A percentile compares a stretch with the other conserved stretches of the same genome.
Evolutionary conservation across 2,797 vertebrate species (phyloP).

Genomic region (Lagocephalus sceleratus): DNA sequence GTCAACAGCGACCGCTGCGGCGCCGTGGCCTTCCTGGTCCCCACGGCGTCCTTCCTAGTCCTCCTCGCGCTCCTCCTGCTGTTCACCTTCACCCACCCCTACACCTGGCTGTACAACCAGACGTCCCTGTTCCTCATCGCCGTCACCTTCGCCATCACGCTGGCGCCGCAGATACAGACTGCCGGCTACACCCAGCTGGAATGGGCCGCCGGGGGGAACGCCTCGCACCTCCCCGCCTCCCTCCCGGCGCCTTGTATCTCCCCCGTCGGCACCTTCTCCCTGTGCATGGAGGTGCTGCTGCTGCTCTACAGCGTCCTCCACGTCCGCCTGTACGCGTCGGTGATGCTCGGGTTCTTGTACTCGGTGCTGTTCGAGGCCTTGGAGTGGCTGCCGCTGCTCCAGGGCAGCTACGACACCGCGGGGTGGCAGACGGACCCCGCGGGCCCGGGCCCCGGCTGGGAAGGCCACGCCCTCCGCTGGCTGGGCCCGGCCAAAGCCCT

Average conservation of each 20-base stretch:
- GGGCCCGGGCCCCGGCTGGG: constrained; percentile 30
- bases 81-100: constrained; percentile 89
- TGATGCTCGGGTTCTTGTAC: constrained; percentile 87
- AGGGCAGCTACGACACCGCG: constrained; percentile 33
- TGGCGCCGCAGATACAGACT: constrained; percentile 87
- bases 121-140: constrained; percentile 85
- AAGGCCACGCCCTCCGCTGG: constrained; percentile 75
- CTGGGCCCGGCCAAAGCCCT: constrained; percentile 81
- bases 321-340: constrained; percentile 89
- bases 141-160: constrained; percentile 85
- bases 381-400: constrained; percentile 80
- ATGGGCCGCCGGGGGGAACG: constrained; percentile 45
- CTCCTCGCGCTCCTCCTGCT: constrained; percentile 83
- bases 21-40: constrained; percentile 78
- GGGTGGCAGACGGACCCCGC: constrained; percentile 3
- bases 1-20: constrained; percentile 77
- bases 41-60: constrained; percentile 83
- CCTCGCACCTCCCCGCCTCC: constrained; percentile 25
- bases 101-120: constrained; percentile 82
- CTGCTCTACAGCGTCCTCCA: constrained; percentile 95
- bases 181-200: constrained; percentile 67
- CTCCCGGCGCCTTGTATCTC: constrained; percentile 80
- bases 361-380: constrained; percentile 91
- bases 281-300: constrained; percentile 92
- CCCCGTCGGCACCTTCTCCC: constrained; percentile 91